Base-by-base conservation (phyloP, 1,140 invertebrate species). In the Spodoptera frugiperda region DNA sequence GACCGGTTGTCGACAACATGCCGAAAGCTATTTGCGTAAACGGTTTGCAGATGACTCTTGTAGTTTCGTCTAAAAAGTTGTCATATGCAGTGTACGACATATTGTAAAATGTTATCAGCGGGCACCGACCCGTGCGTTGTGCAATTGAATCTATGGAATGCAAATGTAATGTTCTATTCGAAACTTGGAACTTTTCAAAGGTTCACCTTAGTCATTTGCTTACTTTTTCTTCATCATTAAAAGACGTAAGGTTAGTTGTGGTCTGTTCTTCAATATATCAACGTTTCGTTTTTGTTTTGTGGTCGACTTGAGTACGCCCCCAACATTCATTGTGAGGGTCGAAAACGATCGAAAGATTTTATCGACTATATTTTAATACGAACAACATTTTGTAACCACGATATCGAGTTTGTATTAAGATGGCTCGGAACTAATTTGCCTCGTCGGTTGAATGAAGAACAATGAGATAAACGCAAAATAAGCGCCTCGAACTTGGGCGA, bases 361-460 rank as follows among this genome's bases (percentile, higher is more conserved):
- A 87, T 87, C 85, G 77, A 75, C 71, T 81, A 76, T 81, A 68
- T 77, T 80, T 82, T 80, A 78, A 78, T 79, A 82, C 53, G 67
- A 82, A 83, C 77, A 84, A 83, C 80, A 76, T 85, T 85, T 81
- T 82, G 72, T 84, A 83, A 82, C 82, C 85, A 80, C 77, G 74
- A 19, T 81, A 77, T 81, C 57, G 77, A 77, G 53, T 81, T 84
- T 84, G 81, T 80, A 77, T 83, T 80, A 78, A 57, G 68, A 77
- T 78, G 71, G 59, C 73, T 79, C 77, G 39, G 21, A 80, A 82
- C 80, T 86, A 83, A 84, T 25, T 86, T 86, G 83, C 84, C 71
- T 75, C 68, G 72, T 78, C 72, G 67, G 61, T 67, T 80, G 76
- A 78, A 85, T 85, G 78, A 44, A 67, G 78, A 83, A 87, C 84